A percentile compares a stretch with the other conserved stretches of the same genome.
These are phyloP conservation scores for Potorous gilbertii DNA, from an alignment of 2,797 vertebrate species.

Conservation along the genomic window DNA sequence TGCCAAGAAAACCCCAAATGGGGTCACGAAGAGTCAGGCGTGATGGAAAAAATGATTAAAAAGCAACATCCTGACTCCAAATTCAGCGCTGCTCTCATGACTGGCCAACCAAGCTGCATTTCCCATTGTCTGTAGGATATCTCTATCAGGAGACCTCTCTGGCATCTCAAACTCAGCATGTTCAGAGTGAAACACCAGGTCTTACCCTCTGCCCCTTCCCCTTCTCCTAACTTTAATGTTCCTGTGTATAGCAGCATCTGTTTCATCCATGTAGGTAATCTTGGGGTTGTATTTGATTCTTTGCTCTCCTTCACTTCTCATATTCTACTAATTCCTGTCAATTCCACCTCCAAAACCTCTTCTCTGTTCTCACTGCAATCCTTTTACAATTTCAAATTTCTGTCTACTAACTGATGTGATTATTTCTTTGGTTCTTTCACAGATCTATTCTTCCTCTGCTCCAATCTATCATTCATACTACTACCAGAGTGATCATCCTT, in stretches of 20 bases:
- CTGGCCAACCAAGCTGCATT: not conserved
- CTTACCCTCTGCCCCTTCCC: not conserved
- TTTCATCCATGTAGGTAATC: not conserved
- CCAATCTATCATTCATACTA: not conserved
- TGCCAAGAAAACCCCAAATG: not conserved
- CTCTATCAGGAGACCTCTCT: not conserved
- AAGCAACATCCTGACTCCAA: not conserved
- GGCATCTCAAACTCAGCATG: not conserved
- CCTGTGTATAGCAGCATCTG: not conserved
- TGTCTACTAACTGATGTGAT: not conserved
- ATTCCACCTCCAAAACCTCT: not conserved
- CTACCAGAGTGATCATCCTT: not conserved
- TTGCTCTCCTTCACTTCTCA: not conserved
- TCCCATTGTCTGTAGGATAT: not conserved
- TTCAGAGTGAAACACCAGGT: not conserved
- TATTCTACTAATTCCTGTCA: not conserved
- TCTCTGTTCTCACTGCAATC: not conserved
- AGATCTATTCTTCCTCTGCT: not conserved
- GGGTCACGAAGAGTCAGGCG: not conserved
- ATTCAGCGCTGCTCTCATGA: not conserved
- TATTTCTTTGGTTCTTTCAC: not conserved
- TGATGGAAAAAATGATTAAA: not conserved
- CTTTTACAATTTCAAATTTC: not conserved
- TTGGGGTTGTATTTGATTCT: not conserved
- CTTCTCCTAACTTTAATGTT: not conserved